phyloP scores from a whole-genome alignment of 2,113 vertebrate genomes.

The Pelodiscus sinensis region DNA sequence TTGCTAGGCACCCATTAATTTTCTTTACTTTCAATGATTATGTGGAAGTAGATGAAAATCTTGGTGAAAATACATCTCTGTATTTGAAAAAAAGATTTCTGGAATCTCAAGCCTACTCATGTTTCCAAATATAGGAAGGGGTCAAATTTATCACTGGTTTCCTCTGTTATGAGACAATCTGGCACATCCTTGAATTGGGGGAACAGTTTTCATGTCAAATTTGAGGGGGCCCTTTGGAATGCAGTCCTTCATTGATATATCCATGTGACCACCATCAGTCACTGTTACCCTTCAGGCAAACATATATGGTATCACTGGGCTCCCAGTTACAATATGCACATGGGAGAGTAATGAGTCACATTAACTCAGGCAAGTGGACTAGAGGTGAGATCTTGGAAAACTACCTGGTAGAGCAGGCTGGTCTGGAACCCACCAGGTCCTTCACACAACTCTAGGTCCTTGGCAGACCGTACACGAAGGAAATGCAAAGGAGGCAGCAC shows the following conservation, averaged over 20 bases:
- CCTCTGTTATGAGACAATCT: neutral
- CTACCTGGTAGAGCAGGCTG: fast-evolving
- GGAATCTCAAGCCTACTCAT: neutral
- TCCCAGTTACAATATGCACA: fast-evolving
- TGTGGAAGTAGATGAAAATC: neutral
- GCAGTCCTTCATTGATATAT: neutral
- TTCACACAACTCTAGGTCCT: neutral
- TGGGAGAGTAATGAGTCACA: fast-evolving
- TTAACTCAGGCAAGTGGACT: neutral
- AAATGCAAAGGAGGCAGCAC: fast-evolving
- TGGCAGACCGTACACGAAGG: neutral
- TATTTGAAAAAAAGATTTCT: fast-evolving
- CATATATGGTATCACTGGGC: neutral
- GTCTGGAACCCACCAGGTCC: neutral
- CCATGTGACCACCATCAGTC: neutral
- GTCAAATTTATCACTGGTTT: neutral
- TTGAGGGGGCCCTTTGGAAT: neutral
- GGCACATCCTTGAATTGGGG: neutral
- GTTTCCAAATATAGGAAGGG: neutral
- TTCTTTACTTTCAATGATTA: neutral
- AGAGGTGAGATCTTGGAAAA: fast-evolving
- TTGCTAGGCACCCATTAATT: neutral
- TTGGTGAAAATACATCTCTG: neutral
- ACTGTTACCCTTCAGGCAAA: neutral
- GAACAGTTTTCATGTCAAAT: neutral